Conservation (phyloP, 2,888 invertebrate species). For the Xestobium rufovillosum region DNA sequence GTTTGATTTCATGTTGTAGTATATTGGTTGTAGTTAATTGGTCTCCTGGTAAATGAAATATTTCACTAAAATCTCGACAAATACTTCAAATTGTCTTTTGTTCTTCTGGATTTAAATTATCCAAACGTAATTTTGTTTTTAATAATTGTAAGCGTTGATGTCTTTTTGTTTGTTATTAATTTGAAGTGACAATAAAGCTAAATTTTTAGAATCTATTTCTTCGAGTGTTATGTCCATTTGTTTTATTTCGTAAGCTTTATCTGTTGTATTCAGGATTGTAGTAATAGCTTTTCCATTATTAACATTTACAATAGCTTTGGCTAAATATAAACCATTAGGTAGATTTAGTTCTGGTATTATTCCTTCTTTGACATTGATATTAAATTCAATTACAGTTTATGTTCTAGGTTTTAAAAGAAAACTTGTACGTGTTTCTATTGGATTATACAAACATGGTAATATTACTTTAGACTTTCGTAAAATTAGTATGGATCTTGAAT, state of each 20-base stretch:
- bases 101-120: neutral
- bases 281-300: neutral
- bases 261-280: neutral
- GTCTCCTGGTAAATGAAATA: too few relatives aligned
- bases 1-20: constrained; percentile 1
- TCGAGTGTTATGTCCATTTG: neutral
- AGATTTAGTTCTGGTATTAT: constrained; percentile 1
- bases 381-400: neutral
- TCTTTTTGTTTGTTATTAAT: neutral
- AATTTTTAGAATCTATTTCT: neutral
- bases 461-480: constrained; percentile 1
- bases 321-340: neutral
- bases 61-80: too few relatives aligned
- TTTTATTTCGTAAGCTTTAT: neutral
- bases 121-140: too few relatives aligned
- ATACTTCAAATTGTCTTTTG: too few relatives aligned
- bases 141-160: too few relatives aligned
- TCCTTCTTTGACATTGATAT: constrained; percentile 3
- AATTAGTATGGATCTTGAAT: neutral
- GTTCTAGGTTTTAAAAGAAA: constrained; percentile 1
- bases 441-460: neutral
- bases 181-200: neutral
- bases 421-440: neutral
- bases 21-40: too few relatives aligned
- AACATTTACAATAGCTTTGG: neutral